Evolutionary conservation across 2,888 invertebrate species (phyloP), one percentile per base, ranked within the genome.

Genomic region (Eremobia ochroleuca): DNA sequence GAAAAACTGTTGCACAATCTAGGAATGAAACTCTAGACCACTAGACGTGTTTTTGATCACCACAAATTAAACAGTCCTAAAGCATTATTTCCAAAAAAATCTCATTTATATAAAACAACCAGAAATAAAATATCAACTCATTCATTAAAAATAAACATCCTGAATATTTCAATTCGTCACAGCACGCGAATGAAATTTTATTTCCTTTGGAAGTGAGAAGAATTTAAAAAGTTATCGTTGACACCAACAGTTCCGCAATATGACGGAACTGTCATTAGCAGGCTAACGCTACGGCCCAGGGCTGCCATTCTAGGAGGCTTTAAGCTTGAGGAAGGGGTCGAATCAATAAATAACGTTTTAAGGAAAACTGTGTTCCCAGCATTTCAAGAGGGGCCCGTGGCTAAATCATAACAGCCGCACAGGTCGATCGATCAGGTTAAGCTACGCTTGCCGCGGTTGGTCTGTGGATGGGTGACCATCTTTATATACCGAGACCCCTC

Each of bases 251-350:
- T 88, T 87, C 88, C 88, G 86, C 80, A 87, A 76, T 84, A 86
- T 86, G 88, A 84, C 86, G 88, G 84, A 78, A 77, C 85, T 88
- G 87, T 88, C 88, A 84, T 87, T 87, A 87, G 86, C 87, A 86
- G 75, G 78, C 78, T 77, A 78, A 81, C 80, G 79, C 75, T 31
- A 58, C 40, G 49, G 18, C 55, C 55, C 52, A 86, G 86, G 86
- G 87, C 25, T 86, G 75, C 52, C 83, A 77, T 73, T 73, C 25
- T 21, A 25, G 13, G 37, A 21, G 9, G 15, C 21, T 73, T 64
- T 49, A 37, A 58, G 61, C 31, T 72, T 70, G 4, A 58, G 11
- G 25, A 65, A 64, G 46, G 18, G 11, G n/a, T 62, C 5, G 59
- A 62, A 71, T 75, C 40, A 37, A 52, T 43, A 21, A 34, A 31